Evolutionary conservation across 2,888 invertebrate species (phyloP).

Genomic region (Drosophila bunnanda): DNA sequence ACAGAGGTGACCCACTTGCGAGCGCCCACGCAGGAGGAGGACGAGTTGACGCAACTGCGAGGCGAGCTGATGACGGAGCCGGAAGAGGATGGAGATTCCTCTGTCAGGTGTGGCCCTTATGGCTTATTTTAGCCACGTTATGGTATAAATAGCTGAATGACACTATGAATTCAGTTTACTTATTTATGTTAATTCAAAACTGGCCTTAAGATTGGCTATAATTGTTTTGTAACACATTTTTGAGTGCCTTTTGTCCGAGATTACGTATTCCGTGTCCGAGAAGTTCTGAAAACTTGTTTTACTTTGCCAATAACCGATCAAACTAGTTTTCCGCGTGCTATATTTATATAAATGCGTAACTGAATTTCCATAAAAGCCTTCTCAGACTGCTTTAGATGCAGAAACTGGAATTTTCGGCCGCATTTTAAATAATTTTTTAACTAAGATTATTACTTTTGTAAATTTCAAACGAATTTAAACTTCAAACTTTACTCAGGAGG

Average conservation of each 20-base stretch:
- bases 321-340: constrained; percentile 1
- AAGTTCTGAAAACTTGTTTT: constrained; percentile 9
- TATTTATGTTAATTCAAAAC: neutral
- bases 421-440: neutral
- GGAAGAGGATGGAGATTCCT: constrained; percentile 2
- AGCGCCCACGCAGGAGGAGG: constrained; percentile 42
- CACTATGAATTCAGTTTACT: no score
- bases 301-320: constrained; percentile 1
- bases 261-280: neutral
- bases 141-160: neutral
- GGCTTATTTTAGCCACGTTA: neutral
- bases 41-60: constrained; percentile 4
- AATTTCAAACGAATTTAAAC: neutral
- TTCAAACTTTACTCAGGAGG: neutral
- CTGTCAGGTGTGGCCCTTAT: neutral
- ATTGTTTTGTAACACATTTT: neutral
- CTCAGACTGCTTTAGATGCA: neutral
- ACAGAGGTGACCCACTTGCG: constrained; percentile 54
- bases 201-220: neutral
- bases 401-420: neutral
- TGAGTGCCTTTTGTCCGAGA: neutral
- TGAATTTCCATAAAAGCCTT: neutral
- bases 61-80: neutral
- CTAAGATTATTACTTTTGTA: no score
- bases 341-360: constrained; percentile 11